Conservation (phyloP, 2,113 vertebrate genomes). For the Dolichallabes microphthalmus region DNA sequence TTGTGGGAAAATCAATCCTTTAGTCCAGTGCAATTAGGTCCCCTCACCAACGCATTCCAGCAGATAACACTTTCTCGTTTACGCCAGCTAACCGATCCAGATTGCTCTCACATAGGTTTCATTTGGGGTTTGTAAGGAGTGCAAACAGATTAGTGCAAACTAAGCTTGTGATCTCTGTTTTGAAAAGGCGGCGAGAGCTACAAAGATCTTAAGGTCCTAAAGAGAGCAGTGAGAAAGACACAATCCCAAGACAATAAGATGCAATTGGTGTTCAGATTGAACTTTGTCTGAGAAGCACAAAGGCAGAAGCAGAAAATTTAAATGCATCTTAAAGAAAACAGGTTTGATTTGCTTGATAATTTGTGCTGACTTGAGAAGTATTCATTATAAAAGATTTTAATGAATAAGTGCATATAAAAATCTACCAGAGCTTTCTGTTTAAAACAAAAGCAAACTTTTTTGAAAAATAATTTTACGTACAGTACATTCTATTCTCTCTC, state of each 20-base stretch:
- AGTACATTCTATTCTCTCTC: neutral
- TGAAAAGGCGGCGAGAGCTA: conserved; percentile 49
- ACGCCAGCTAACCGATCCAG: conserved; percentile 51
- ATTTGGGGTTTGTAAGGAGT: conserved; percentile 52
- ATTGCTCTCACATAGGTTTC: conserved; percentile 52
- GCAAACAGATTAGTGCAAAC: conserved; percentile 55
- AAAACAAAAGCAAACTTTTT: neutral
- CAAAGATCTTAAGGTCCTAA: conserved; percentile 49
- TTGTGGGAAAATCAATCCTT: conserved; percentile 28
- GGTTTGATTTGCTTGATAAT: conserved; percentile 1
- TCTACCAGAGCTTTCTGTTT: neutral
- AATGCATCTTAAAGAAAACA: neutral
- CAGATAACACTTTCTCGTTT: conserved; percentile 35
- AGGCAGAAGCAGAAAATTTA: conserved; percentile 4
- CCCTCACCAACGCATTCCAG: conserved; percentile 14
- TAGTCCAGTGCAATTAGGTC: neutral
- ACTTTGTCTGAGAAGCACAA: conserved; percentile 26
- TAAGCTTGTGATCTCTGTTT: conserved; percentile 55
- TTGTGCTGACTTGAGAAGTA: neutral
- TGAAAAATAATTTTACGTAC: neutral
- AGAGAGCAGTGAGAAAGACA: conserved; percentile 50
- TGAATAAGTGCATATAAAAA: neutral
- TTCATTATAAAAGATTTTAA: neutral
- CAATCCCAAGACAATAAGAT: conserved; percentile 51
- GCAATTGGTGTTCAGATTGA: conserved; percentile 30